Evolutionary conservation across 2,113 vertebrate genomes (phyloP), one percentile per base, ranked within the genome.

Genomic region (Cromileptes altivelis): DNA sequence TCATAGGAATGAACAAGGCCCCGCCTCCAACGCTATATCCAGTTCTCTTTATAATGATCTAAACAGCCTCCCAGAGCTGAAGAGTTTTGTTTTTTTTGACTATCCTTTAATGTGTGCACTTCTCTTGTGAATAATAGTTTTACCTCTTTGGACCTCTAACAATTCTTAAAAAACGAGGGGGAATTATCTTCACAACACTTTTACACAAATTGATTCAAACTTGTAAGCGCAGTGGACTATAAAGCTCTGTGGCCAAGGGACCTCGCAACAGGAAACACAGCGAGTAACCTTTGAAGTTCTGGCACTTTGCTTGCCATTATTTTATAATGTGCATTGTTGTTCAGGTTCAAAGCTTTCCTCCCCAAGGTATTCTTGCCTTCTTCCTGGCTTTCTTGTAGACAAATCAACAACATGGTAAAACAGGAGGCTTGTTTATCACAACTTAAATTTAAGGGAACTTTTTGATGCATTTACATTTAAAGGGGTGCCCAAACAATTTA

Each of bases 181-280:
- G 17, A 50, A 50, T 17, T 50, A 17, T 7, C 49, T n/a, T 53
- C 67, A n/a, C 50, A 57, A 45, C 27, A 62, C 63, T 33, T 23
- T 42, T 19, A 49, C 37, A 68, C 63, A 78, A 23, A 50, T 65
- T 67, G 23, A 67, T 78, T 78, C 14, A 23, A 17, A 68, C 63
- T 53, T 50, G 21, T 52, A n/a, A 64, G 27, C 45, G 74, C 62
- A 45, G 37, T 9, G 4, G 23, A 4, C 71, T 33, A 33, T 15
- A 37, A 19, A 50, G 55, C 64, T 37, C 30, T 42, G 10, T 17
- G 57, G 45, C 10, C 65, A 25, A 21, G 27, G 47, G 52, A 11
- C 25, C 18, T 58, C 19, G 58, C 17, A 47, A 56, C 23, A 69
- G 63, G 13, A 30, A 68, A 55, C 49, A 4, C 19, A 56, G 58